Evolutionary conservation across 2,797 vertebrate species (phyloP).

Genomic region (Philypnodon macrostomus): DNA sequence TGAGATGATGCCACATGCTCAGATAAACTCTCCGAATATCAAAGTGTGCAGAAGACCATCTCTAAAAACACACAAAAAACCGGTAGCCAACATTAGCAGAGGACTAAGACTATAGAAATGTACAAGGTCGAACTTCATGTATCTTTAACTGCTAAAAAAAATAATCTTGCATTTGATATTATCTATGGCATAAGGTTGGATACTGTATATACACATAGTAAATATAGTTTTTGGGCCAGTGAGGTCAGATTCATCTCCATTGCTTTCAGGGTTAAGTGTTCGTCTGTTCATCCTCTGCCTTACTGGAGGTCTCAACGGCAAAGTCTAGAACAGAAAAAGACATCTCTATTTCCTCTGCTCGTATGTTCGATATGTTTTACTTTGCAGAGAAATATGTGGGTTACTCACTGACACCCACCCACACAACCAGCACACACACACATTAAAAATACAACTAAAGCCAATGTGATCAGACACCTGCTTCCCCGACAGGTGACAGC

Average conservation of each 20-base stretch:
- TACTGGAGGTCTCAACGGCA: slow-evolving; percentile 31
- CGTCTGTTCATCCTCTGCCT: slow-evolving; percentile 32
- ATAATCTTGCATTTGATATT: too few species aligned
- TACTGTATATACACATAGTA: neutral
- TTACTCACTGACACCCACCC: slow-evolving; percentile 6
- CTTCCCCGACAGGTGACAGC: slow-evolving; percentile 51
- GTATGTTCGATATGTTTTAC: slow-evolving; percentile 42
- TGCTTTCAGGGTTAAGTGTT: slow-evolving; percentile 51
- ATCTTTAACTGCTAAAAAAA: too few species aligned
- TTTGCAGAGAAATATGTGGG: slow-evolving; percentile 25
- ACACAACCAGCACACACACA: too few species aligned
- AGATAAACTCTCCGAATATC: too few species aligned
- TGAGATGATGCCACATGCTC: too few species aligned
- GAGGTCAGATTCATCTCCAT: slow-evolving; percentile 53
- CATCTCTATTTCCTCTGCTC: slow-evolving; percentile 35
- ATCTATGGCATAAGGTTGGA: too few species aligned
- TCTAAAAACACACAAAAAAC: too few species aligned
- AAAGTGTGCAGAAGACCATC: too few species aligned
- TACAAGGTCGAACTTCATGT: too few species aligned
- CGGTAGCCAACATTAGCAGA: too few species aligned
- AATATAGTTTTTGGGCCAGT: slow-evolving; percentile 19
- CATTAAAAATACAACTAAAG: too few species aligned
- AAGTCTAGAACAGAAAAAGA: slow-evolving; percentile 28
- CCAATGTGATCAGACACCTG: slow-evolving; percentile 41
- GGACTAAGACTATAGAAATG: too few species aligned